phyloP scores from a whole-genome alignment of 2,113 vertebrate species.

The Neolamprologus hecqui region DNA sequence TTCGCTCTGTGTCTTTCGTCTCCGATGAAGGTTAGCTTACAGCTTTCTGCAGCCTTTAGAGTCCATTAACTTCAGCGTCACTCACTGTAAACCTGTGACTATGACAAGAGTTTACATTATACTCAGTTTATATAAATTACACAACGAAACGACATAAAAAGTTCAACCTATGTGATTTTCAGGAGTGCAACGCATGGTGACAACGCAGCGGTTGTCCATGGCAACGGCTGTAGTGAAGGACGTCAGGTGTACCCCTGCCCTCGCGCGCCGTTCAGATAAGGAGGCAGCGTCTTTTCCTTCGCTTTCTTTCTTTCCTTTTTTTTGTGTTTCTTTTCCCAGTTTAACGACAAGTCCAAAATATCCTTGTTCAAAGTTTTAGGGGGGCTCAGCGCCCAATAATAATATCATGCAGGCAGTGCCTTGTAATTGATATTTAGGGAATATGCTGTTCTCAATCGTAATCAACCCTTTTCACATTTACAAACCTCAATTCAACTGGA shows the following conservation, averaged over 20 bases:
- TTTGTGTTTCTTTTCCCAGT: not conserved
- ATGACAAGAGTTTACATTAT: not conserved
- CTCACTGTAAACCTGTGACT: not conserved
- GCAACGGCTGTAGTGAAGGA: conserved; percentile 4
- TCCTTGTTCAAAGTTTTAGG: not conserved
- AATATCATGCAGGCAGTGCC: not conserved
- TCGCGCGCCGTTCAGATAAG: not conserved
- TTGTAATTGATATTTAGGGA: not conserved
- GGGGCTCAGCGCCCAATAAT: not conserved
- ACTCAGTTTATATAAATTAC: not conserved
- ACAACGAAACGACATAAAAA: not conserved
- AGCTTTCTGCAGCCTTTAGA: not conserved
- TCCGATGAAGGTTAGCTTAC: not conserved
- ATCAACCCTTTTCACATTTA: not conserved
- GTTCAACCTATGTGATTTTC: not conserved
- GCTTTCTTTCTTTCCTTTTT: not conserved
- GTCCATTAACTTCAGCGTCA: not conserved
- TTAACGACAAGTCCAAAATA: not conserved
- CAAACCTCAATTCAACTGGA: not conserved
- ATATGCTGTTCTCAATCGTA: accelerated
- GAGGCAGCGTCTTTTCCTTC: not conserved
- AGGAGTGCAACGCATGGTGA: not conserved
- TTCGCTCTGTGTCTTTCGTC: not conserved
- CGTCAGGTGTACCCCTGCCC: not conserved
- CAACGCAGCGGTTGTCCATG: conserved; percentile 21